Conservation (phyloP, 2,113 vertebrate species). For the Sturnira hondurensis region DNA sequence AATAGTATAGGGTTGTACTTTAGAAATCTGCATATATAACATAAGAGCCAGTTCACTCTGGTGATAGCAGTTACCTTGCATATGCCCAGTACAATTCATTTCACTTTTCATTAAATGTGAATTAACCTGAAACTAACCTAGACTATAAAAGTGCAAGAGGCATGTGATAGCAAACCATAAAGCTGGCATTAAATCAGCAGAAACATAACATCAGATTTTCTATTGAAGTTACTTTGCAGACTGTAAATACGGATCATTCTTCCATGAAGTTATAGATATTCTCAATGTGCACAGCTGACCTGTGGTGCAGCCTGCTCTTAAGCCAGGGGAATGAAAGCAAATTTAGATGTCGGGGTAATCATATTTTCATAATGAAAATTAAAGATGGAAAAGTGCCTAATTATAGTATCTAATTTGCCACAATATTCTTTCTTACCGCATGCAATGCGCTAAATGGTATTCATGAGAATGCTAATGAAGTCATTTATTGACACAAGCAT, state of each 20-base stretch:
- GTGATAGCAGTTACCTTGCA: neutral
- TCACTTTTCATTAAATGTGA: conserved; percentile 51
- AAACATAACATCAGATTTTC: conserved; percentile 52
- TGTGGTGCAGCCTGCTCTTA: conserved; percentile 14
- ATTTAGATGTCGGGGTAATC: neutral
- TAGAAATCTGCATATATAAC: neutral
- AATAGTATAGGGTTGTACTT: neutral
- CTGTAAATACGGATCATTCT: conserved; percentile 35
- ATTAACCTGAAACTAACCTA: conserved; percentile 59
- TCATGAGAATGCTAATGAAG: neutral
- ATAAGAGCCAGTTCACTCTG: neutral
- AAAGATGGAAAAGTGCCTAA: neutral
- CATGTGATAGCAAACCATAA: conserved; percentile 7
- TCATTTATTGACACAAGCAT: neutral
- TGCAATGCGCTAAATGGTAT: neutral
- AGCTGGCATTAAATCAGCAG: conserved; percentile 49
- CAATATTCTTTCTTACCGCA: neutral
- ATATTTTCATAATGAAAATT: conserved; percentile 36
- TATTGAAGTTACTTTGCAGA: conserved; percentile 40
- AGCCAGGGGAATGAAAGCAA: conserved; percentile 44
- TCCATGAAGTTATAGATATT: conserved; percentile 47
- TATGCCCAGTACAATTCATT: neutral
- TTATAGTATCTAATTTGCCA: conserved; percentile 16
- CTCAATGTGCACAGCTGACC: conserved; percentile 30
- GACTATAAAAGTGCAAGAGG: conserved; percentile 50